These are phyloP conservation scores for Papilio machaon DNA, from an alignment of 1,140 invertebrate species.

Conservation along the genomic window DNA sequence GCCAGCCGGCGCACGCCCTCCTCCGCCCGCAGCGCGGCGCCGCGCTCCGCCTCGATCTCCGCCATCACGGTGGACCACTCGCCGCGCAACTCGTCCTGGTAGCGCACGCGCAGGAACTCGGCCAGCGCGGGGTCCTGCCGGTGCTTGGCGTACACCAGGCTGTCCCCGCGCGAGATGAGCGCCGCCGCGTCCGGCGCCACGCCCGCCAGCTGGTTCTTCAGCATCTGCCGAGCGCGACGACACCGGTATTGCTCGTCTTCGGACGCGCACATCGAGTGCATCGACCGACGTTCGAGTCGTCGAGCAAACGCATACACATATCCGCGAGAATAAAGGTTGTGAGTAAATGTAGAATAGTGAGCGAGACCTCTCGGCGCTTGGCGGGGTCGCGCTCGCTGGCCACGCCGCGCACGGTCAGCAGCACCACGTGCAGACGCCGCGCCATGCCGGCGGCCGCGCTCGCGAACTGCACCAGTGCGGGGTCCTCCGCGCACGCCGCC, in stretches of 20 bases:
- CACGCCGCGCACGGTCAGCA: constrained; percentile 85
- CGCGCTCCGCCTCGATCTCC: constrained; percentile 83
- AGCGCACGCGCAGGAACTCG: constrained; percentile 82
- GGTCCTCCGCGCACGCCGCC: constrained; percentile 65
- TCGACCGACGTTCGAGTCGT: no score
- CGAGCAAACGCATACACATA: no score
- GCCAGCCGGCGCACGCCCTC: constrained; percentile 81
- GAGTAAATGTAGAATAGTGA: no score
- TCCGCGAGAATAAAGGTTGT: no score
- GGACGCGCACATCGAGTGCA: no score
- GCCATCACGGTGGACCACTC: constrained; percentile 87
- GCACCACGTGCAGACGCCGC: constrained; percentile 85
- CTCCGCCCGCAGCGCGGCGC: constrained; percentile 83
- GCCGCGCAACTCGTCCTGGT: constrained; percentile 84
- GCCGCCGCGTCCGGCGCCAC: constrained; percentile 90
- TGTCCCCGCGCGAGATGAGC: constrained; percentile 90
- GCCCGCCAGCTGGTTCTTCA: constrained; percentile 85
- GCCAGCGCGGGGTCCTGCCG: constrained; percentile 81
- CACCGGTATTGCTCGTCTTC: no score
- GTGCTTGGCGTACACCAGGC: constrained; percentile 84
- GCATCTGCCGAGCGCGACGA: constrained; percentile 70
- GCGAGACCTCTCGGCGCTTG: constrained; percentile 84
- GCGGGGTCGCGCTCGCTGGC: constrained; percentile 85
- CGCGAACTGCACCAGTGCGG: constrained; percentile 83
- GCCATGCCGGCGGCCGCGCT: constrained; percentile 85